Percentiles rank a stretch among this genome's conserved stretches.
These are phyloP conservation scores for Tanypteryx hageni DNA, from an alignment of 2,888 invertebrate species.

Conservation along the genomic window DNA sequence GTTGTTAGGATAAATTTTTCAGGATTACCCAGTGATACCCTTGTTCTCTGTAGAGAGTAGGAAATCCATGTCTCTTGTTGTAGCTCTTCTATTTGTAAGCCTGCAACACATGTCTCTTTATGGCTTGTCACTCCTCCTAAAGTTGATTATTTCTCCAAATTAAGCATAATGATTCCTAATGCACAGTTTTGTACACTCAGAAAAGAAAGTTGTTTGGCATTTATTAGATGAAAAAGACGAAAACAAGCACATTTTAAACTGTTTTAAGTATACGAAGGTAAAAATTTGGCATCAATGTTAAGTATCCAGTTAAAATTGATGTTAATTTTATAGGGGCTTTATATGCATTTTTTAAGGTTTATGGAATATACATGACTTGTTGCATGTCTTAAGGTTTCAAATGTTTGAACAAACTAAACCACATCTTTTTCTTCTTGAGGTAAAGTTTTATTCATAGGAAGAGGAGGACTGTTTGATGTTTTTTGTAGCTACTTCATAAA, in stretches of 20 bases:
- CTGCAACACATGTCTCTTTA: background rate
- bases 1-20: conserved; percentile 59
- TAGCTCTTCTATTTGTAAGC: conserved; percentile 56
- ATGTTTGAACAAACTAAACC: background rate
- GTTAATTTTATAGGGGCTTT: background rate
- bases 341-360: background rate
- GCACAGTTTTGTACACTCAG: background rate
- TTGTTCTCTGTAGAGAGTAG: conserved; percentile 51
- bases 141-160: conserved; percentile 5
- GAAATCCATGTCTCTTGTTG: conserved; percentile 61
- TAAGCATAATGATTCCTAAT: background rate
- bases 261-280: too few species aligned
- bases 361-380: background rate
- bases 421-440: background rate
- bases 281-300: too few species aligned
- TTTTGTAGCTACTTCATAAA: background rate
- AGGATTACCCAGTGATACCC: conserved; percentile 55
- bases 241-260: background rate
- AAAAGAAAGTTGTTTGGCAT: background rate
- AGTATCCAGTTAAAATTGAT: background rate
- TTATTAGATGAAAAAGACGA: background rate
- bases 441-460: background rate
- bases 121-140: conserved; percentile 35
- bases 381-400: background rate
- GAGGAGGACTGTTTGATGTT: background rate